These are phyloP conservation scores for Aphidius gifuensis DNA, from an alignment of 1,140 invertebrate species.

Conservation along the genomic window DNA sequence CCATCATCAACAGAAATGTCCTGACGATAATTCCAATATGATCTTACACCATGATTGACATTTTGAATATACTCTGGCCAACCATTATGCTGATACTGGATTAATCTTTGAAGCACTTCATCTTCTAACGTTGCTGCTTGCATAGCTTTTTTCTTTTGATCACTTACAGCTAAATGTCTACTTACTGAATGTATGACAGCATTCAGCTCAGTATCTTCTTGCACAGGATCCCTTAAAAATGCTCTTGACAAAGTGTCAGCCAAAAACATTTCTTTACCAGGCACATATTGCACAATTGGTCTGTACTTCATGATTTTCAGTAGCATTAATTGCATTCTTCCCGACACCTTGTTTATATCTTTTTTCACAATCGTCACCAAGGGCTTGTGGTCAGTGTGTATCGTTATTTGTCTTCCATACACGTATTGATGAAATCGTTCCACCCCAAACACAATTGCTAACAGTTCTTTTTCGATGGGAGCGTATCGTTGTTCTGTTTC, in stretches of 20 bases:
- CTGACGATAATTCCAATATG: constrained; percentile 29
- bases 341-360: constrained; percentile 40
- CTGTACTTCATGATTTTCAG: constrained; percentile 46
- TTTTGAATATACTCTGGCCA: constrained; percentile 15
- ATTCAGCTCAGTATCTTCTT: constrained; percentile 10
- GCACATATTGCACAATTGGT: constrained; percentile 33
- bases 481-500: constrained; percentile 37
- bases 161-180: constrained; percentile 1
- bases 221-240: constrained; percentile 8
- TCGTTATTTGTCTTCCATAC: constrained; percentile 42
- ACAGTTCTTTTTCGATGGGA: constrained; percentile 54
- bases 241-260: constrained; percentile 39
- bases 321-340: constrained; percentile 51
- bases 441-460: constrained; percentile 53
- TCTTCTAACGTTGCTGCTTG: neutral
- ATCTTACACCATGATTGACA: constrained; percentile 24
- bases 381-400: constrained; percentile 54
- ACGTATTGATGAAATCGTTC: constrained; percentile 48
- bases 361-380: constrained; percentile 47
- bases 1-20: constrained; percentile 32
- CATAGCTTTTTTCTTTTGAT: neutral
- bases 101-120: neutral
- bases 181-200: constrained; percentile 8
- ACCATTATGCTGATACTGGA: neutral
- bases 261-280: constrained; percentile 29